Percentiles rank a stretch among this genome's conserved stretches.
phyloP scores from a whole-genome alignment of 2,888 invertebrate species.

The Leptopterna dolabrata region DNA sequence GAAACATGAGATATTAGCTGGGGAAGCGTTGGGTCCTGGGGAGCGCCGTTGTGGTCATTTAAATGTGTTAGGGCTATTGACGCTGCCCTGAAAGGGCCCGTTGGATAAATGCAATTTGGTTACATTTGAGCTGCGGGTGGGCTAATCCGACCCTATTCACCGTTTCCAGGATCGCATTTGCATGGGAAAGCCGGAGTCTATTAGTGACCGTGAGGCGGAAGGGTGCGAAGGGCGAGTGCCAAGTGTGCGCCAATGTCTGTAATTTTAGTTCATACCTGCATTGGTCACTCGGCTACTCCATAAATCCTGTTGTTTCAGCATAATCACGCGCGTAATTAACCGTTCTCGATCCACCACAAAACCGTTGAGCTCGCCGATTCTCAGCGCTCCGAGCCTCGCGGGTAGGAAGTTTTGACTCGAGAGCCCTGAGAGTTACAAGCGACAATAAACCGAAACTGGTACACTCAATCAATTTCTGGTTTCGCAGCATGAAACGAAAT shows the following conservation, averaged over 20 bases:
- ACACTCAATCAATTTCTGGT: no score
- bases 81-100: constrained; percentile 41
- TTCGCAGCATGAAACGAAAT: no score
- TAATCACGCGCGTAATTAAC: constrained; percentile 40
- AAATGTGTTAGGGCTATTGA: constrained; percentile 47
- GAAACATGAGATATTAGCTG: constrained; percentile 46
- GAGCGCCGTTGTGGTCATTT: constrained; percentile 41
- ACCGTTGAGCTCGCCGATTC: constrained; percentile 15
- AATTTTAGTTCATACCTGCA: constrained; percentile 40
- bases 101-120: constrained; percentile 56
- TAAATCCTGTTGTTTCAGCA: constrained; percentile 46
- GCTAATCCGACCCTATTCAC: constrained; percentile 52
- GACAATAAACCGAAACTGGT: not conserved
- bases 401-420: not conserved
- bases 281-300: constrained; percentile 26
- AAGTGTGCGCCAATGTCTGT: constrained; percentile 42
- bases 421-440: not conserved
- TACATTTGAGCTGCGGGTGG: constrained; percentile 51
- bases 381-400: not conserved
- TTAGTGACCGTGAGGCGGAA: constrained; percentile 16
- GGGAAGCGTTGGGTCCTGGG: constrained; percentile 27
- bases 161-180: constrained; percentile 47
- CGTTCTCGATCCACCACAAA: constrained; percentile 26
- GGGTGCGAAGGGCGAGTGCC: constrained; percentile 25
- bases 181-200: constrained; percentile 53